A percentile compares a stretch with the other conserved stretches of the same genome.
These are phyloP conservation scores for Galleria mellonella DNA, from an alignment of 1,140 invertebrate species.

Conservation along the genomic window DNA sequence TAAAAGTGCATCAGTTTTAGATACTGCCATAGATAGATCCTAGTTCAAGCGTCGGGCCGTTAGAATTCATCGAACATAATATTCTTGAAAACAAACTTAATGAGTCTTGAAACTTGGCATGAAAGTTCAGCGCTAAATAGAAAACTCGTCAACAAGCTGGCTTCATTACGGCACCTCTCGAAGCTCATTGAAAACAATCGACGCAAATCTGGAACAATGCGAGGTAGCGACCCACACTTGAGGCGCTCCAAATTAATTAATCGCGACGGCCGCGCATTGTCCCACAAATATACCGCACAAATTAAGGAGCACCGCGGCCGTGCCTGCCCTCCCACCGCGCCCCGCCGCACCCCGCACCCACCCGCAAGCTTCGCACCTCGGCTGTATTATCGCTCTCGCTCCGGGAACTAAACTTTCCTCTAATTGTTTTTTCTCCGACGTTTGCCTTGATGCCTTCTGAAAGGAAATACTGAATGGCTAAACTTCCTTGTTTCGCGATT, in stretches of 20 bases:
- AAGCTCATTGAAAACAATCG: conserved; percentile 15
- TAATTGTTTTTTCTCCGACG: conserved; percentile 23
- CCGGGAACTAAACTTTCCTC: conserved; percentile 11
- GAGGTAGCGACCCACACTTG: conserved; percentile 9
- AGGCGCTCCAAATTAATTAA: conserved; percentile 21
- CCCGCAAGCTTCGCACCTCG: background rate
- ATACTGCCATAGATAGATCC: no score
- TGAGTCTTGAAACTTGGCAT: background rate
- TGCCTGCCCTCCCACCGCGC: background rate
- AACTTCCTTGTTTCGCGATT: conserved; percentile 16
- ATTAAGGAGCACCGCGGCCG: conserved; percentile 8
- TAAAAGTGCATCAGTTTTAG: no score
- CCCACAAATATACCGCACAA: conserved; percentile 4
- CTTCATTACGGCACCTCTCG: conserved; percentile 18
- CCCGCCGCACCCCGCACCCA: background rate
- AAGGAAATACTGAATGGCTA: conserved; percentile 13
- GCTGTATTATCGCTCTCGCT: conserved; percentile 6
- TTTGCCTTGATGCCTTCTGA: conserved; percentile 17
- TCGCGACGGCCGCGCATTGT: conserved; percentile 13
- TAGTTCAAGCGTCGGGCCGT: no score
- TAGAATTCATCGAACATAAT: background rate
- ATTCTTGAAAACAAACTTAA: conserved; percentile 3
- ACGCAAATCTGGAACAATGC: conserved; percentile 14
- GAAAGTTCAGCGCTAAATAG: background rate
- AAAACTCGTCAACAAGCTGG: conserved; percentile 9